Evolutionary conservation across 2,797 vertebrate genomes (phyloP).

Genomic region (Dendrocincla tyrannina): DNA sequence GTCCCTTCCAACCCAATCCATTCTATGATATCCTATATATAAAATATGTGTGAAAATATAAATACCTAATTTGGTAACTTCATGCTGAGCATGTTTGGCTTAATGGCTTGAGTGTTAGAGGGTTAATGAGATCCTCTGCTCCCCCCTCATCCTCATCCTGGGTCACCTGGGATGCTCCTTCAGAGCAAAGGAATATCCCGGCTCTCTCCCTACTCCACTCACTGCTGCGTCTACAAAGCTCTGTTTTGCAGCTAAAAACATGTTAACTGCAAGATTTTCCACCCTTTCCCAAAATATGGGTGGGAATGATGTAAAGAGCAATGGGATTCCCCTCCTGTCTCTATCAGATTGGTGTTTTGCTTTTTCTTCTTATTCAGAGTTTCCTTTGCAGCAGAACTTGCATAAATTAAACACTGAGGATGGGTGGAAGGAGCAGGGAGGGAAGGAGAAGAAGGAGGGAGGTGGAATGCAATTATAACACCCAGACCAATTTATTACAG

Average conservation of each 20-base stretch:
- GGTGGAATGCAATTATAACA: neutral
- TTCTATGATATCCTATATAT: neutral
- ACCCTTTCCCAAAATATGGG: neutral
- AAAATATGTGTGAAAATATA: neutral
- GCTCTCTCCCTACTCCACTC: neutral
- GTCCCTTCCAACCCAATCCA: neutral
- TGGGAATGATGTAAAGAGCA: neutral
- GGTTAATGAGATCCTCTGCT: neutral
- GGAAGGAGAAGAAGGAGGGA: neutral
- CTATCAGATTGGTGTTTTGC: accelerated
- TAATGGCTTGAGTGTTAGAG: neutral
- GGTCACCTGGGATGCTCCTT: neutral
- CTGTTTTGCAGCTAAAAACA: neutral
- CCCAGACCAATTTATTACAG: neutral
- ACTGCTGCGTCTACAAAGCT: neutral
- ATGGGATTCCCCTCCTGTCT: neutral
- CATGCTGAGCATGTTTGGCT: neutral
- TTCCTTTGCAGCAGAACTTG: neutral
- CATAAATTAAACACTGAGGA: neutral
- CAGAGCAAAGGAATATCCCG: neutral
- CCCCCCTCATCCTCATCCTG: neutral
- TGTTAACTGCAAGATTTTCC: neutral
- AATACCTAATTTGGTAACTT: neutral
- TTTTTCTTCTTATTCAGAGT: neutral
- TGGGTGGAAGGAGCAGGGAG: neutral